A percentile compares a stretch with the other conserved stretches of the same genome.
Evolutionary conservation across 2,113 vertebrate genomes (phyloP).

Genomic region (Pangasianodon gigas): DNA sequence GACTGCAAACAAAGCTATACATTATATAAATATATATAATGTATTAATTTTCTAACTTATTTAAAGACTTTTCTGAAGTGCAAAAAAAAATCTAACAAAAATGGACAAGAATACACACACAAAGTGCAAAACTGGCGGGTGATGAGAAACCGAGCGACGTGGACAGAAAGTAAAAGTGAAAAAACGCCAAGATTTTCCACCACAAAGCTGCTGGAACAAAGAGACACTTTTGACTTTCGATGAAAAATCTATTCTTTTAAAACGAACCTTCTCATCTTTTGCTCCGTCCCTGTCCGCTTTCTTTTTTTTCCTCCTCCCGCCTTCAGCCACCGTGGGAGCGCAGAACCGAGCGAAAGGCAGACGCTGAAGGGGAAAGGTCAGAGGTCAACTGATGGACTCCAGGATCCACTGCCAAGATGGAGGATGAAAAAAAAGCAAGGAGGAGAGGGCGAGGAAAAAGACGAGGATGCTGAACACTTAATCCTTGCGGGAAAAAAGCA

Average conservation of each 20-base stretch:
- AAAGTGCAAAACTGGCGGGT: slow-evolving; percentile 45
- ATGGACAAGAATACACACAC: slow-evolving; percentile 42
- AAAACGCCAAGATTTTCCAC: slow-evolving; percentile 23
- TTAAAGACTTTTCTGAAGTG: slow-evolving; percentile 67
- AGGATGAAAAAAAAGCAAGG: slow-evolving; percentile 62
- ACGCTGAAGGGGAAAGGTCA: slow-evolving; percentile 44
- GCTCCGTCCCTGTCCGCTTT: slow-evolving; percentile 71
- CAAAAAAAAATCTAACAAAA: slow-evolving; percentile 65
- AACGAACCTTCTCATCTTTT: slow-evolving; percentile 75
- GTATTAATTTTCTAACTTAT: slow-evolving; percentile 58
- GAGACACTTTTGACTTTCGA: slow-evolving; percentile 53
- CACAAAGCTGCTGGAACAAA: slow-evolving; percentile 40
- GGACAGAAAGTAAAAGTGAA: background rate
- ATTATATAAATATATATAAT: slow-evolving; percentile 48
- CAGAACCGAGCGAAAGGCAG: slow-evolving; percentile 34
- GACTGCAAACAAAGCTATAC: slow-evolving; percentile 76
- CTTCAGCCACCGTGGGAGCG: slow-evolving; percentile 55
- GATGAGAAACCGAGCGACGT: slow-evolving; percentile 61
- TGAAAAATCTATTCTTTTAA: slow-evolving; percentile 71
- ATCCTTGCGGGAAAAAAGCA: slow-evolving; percentile 44
- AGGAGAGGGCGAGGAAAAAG: slow-evolving; percentile 71
- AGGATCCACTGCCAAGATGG: slow-evolving; percentile 63
- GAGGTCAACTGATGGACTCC: slow-evolving; percentile 61
- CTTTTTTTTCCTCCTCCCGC: slow-evolving; percentile 58
- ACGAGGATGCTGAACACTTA: slow-evolving; percentile 69